A percentile compares a stretch with the other conserved stretches of the same genome.
phyloP scores from a whole-genome alignment of 2,113 vertebrate species.

The Beaufortia kweichowensis region DNA sequence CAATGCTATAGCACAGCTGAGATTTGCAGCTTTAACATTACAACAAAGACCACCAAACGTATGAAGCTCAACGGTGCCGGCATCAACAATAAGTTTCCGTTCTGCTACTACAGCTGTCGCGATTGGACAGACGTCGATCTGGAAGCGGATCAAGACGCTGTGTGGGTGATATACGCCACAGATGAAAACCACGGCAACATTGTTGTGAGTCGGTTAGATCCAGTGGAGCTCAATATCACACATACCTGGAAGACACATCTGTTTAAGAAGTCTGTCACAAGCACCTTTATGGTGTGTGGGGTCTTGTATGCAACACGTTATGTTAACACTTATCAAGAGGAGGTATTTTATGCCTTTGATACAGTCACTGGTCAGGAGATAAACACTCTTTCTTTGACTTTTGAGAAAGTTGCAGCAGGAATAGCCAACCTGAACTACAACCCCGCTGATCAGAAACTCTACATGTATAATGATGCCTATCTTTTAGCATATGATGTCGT shows the following conservation, averaged over 20 bases:
- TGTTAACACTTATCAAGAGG: conserved; percentile 68
- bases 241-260: conserved; percentile 82
- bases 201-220: conserved; percentile 64
- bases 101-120: conserved; percentile 75
- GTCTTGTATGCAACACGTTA: conserved; percentile 84
- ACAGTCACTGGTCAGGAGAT: conserved; percentile 74
- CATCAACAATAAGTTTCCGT: conserved; percentile 82
- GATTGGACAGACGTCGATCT: conserved; percentile 77
- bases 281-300: conserved; percentile 86
- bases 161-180: conserved; percentile 75
- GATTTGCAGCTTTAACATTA: conserved; percentile 70
- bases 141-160: conserved; percentile 68
- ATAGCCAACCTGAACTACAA: conserved; percentile 72
- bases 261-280: conserved; percentile 77
- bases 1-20: conserved; percentile 61
- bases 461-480: conserved; percentile 72
- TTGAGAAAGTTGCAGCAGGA: conserved; percentile 66
- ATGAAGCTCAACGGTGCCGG: conserved; percentile 69
- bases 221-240: conserved; percentile 42
- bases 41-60: conserved; percentile 49
- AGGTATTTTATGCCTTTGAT: conserved; percentile 89
- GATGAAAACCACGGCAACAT: conserved; percentile 70
- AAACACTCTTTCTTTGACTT: conserved; percentile 59
- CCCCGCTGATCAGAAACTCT: conserved; percentile 61
- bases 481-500: conserved; percentile 63